Percentiles rank a stretch among this genome's conserved stretches.
phyloP scores from a whole-genome alignment of 1,140 invertebrate genomes.

The Drosophila mayri region DNA sequence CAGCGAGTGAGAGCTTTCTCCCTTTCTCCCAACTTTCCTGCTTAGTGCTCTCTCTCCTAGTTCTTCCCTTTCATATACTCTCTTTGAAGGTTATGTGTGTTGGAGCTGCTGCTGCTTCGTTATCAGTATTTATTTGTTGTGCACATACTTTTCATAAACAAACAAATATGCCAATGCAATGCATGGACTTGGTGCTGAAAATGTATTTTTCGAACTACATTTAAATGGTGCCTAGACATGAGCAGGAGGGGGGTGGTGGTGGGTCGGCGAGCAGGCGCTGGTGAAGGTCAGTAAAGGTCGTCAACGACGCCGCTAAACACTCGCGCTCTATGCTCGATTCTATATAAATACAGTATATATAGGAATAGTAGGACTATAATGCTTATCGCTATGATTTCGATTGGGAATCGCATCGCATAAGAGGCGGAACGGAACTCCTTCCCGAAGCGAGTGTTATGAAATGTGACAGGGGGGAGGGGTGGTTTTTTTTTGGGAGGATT shows the following conservation, averaged over 20 bases:
- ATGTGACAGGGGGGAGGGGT: conserved; percentile 40
- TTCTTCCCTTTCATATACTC: conserved; percentile 3
- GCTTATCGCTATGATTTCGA: conserved; percentile 46
- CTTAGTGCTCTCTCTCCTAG: conserved; percentile 7
- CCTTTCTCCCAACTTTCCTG: background rate
- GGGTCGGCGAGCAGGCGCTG: conserved; percentile 41
- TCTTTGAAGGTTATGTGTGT: conserved; percentile 37
- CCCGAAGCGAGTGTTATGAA: conserved; percentile 57
- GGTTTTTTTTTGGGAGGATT: conserved; percentile 17
- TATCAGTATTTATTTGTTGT: conserved; percentile 62
- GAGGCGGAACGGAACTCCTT: conserved; percentile 24
- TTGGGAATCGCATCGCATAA: conserved; percentile 2
- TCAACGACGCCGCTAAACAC: conserved; percentile 59
- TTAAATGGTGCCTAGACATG: conserved; percentile 36
- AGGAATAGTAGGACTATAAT: conserved; percentile 39
- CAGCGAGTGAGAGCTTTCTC: conserved; percentile 7
- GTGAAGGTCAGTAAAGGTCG: conserved; percentile 84
- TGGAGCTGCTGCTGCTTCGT: conserved; percentile 31
- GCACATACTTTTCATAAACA: conserved; percentile 76
- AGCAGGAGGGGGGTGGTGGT: conserved; percentile 10
- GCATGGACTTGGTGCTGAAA: conserved; percentile 29
- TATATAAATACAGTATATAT: conserved; percentile 34
- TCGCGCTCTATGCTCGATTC: conserved; percentile 45
- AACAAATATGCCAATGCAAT: conserved; percentile 61
- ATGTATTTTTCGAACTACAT: conserved; percentile 45